Percentiles rank a stretch among this genome's conserved stretches.
Conservation (phyloP, 2,113 vertebrate species). For the Donacobius atricapilla region DNA sequence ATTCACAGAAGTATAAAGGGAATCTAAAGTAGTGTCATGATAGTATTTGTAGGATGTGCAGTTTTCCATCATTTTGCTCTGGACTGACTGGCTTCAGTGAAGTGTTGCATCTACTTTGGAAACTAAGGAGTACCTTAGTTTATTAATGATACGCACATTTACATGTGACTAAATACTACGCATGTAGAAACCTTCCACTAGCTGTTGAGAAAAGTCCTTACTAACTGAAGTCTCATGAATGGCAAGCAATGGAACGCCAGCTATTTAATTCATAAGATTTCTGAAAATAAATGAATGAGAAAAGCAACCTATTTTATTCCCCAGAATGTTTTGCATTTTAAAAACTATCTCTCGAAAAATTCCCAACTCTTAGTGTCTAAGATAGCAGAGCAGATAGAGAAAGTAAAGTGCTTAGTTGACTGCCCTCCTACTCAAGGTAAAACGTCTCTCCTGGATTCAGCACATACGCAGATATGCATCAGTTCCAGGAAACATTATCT, state of each 20-base stretch:
- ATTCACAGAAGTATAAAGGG: background rate
- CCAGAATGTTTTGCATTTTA: background rate
- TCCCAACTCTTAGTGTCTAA: background rate
- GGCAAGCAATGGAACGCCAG: background rate
- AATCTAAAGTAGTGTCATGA: background rate
- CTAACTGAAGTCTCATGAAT: background rate
- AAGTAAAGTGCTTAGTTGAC: background rate
- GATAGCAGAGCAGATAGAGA: background rate
- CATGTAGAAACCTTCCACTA: background rate
- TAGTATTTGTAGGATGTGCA: background rate
- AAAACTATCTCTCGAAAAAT: background rate
- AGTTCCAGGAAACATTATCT: conserved; percentile 42
- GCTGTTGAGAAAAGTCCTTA: background rate
- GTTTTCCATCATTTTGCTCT: background rate
- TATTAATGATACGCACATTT: background rate
- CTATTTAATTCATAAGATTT: background rate
- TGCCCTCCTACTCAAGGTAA: background rate
- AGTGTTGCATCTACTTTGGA: background rate
- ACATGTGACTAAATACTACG: background rate
- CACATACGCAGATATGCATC: background rate
- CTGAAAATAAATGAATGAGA: background rate
- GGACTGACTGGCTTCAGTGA: background rate
- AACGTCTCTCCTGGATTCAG: background rate
- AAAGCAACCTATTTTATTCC: background rate
- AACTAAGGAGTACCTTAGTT: background rate